Evolutionary conservation across 2,797 vertebrate species (phyloP).

Genomic region (Cirrhinus mrigala): DNA sequence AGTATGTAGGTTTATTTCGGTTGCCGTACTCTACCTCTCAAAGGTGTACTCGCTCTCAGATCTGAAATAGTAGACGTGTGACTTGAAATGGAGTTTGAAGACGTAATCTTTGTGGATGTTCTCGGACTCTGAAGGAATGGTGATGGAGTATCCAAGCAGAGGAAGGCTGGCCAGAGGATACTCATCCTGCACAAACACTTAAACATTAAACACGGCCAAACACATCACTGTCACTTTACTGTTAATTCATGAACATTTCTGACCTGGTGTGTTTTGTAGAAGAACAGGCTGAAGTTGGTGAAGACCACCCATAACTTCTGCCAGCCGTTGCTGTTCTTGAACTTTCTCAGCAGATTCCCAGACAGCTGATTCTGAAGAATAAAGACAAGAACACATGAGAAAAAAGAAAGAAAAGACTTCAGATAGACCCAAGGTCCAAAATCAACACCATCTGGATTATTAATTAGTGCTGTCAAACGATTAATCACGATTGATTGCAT

Average conservation of each 20-base stretch:
- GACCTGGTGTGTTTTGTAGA: constrained; percentile 98
- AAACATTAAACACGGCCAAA: background rate
- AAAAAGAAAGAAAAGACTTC: background rate
- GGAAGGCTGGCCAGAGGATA: constrained; percentile 98
- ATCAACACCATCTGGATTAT: background rate
- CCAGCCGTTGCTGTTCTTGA: constrained; percentile 99
- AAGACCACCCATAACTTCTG: constrained; percentile 99
- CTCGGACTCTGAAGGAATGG: constrained; percentile 91
- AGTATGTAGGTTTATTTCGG: background rate
- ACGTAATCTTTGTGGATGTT: constrained; percentile 99
- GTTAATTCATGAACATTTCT: background rate
- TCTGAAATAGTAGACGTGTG: constrained; percentile 98
- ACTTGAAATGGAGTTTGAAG: constrained; percentile 99
- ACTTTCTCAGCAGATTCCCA: constrained; percentile 95
- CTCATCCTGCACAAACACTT: constrained; percentile 84
- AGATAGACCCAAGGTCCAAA: background rate
- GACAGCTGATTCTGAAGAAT: constrained; percentile 93
- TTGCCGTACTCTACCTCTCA: constrained; percentile 82
- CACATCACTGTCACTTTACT: constrained; percentile 29
- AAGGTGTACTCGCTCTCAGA: constrained; percentile 97
- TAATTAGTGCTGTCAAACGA: background rate
- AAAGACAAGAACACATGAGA: constrained; percentile 9
- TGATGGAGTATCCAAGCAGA: constrained; percentile 94
- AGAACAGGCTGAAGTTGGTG: constrained; percentile 98
- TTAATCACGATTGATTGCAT: no score